These are phyloP conservation scores for Gymnothorax reevesii DNA, from an alignment of 2,797 vertebrate species.

Conservation along the genomic window DNA sequence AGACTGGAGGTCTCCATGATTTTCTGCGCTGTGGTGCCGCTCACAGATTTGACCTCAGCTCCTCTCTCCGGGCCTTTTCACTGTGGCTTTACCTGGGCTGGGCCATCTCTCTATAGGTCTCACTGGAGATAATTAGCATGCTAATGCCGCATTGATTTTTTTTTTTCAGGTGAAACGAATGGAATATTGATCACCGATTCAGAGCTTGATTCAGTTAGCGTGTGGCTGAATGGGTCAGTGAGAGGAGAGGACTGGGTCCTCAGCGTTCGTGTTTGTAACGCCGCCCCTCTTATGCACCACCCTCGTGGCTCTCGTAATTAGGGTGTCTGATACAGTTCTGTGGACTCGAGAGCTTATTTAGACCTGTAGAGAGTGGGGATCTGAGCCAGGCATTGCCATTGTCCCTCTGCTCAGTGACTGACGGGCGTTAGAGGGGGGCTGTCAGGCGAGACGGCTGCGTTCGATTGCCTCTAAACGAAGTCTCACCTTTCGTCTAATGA, in stretches of 20 bases:
- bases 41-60: background rate
- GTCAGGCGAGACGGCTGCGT: constrained; percentile 62
- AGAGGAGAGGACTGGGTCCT: background rate
- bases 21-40: background rate
- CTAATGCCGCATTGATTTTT: background rate
- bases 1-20: background rate
- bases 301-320: constrained; percentile 63
- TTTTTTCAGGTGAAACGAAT: background rate
- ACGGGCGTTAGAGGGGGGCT: constrained; percentile 31
- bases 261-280: background rate
- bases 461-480: constrained; percentile 67
- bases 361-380: constrained; percentile 58
- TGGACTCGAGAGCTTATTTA: constrained; percentile 60
- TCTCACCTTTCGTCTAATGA: constrained; percentile 72
- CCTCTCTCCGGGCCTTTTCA: background rate
- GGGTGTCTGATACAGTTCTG: constrained; percentile 62
- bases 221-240: background rate
- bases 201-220: background rate
- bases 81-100: too few relatives aligned
- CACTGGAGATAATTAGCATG: background rate
- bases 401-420: constrained; percentile 42
- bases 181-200: background rate
- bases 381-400: constrained; percentile 54
- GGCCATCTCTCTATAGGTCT: background rate
- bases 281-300: constrained; percentile 31